Base-by-base conservation (phyloP, 2,888 invertebrate genomes). In the Papilio demoleus region DNA sequence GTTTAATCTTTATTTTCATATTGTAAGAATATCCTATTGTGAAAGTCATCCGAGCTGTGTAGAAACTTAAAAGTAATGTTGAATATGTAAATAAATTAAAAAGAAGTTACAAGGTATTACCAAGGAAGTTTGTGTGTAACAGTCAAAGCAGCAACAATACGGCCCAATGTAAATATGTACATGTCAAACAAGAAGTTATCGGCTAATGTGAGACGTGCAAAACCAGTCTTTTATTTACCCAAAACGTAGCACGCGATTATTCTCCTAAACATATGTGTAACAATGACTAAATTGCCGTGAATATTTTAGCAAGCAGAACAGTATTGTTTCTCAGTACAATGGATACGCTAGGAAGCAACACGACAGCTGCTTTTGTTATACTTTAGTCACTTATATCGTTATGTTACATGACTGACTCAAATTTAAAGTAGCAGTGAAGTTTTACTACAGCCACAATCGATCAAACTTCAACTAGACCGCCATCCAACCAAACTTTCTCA, bases 181-280 rank as follows among this genome's bases (percentile, higher is more conserved):
- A 59, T 22, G 68, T 36, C 68, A 68, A 64, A 68, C 68, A 68
- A 68, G 68, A 64, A 68, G 59, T 64, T 64, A 64, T 68, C 50
- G 64, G 64, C 31, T 64, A 59, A 68, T 59, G 64, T 58, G 59
- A 68, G 64, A 68, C 59, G 38, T 59, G 58, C 47, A 40, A 64
- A 68, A 68, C 63, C 63, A 45, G 64, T 59, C 59, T 47, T 68
- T 59, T 68, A 64, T 64, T 68, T 68, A 63, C 47, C 63, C 56
- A 47, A 27, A 19, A 22, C 6, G 11, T 4, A 0, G 2, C 27
- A 68, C 17, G 4, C 58, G 22, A 59, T 14, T 47, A 17, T 64
- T 19, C 31, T 56, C 40, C 59, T 64, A 64, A 68, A 22, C 4
- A 1, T 22, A 22, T 4, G 6, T 4, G 8, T 19, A 45, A 45